phyloP scores from a whole-genome alignment of 2,797 vertebrate genomes.

The Syngnathus acus region DNA sequence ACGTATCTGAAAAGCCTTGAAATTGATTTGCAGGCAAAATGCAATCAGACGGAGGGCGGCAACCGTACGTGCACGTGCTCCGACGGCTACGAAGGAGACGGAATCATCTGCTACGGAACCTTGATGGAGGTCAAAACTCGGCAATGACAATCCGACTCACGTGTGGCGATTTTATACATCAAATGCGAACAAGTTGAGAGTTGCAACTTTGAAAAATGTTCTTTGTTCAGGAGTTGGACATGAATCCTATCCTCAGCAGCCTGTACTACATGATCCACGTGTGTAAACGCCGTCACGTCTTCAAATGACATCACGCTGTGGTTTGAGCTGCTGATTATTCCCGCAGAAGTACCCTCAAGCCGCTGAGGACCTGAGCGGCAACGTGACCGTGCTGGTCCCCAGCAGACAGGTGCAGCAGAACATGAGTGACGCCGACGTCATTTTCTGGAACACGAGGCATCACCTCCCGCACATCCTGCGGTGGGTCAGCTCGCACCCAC shows the following conservation, averaged over 20 bases:
- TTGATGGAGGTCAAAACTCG: slow-evolving; percentile 52
- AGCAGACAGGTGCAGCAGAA: slow-evolving; percentile 57
- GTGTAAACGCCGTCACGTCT: slow-evolving; percentile 13
- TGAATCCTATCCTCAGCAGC: slow-evolving; percentile 52
- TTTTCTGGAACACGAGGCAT: slow-evolving; percentile 72
- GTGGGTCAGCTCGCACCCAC: slow-evolving; percentile 48
- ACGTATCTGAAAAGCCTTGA: background rate
- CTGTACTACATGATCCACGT: slow-evolving; percentile 77
- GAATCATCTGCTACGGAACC: slow-evolving; percentile 77
- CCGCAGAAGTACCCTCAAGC: slow-evolving; percentile 20
- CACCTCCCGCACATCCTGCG: slow-evolving; percentile 68
- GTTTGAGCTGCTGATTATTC: slow-evolving; percentile 5
- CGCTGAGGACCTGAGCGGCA: slow-evolving; percentile 53
- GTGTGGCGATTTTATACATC: background rate
- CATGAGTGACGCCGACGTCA: slow-evolving; percentile 44
- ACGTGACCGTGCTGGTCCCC: slow-evolving; percentile 79
- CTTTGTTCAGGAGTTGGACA: slow-evolving; percentile 76
- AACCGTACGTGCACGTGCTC: slow-evolving; percentile 73
- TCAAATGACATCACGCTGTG: background rate
- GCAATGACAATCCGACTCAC: background rate
- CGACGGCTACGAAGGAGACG: slow-evolving; percentile 74
- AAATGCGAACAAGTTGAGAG: no score
- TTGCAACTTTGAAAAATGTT: background rate
- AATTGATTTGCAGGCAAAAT: slow-evolving; percentile 70
- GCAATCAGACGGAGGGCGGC: slow-evolving; percentile 55